Percentiles rank a stretch among this genome's conserved stretches.
Evolutionary conservation across 2,797 vertebrate species (phyloP).

Genomic region (Manis pentadactyla): DNA sequence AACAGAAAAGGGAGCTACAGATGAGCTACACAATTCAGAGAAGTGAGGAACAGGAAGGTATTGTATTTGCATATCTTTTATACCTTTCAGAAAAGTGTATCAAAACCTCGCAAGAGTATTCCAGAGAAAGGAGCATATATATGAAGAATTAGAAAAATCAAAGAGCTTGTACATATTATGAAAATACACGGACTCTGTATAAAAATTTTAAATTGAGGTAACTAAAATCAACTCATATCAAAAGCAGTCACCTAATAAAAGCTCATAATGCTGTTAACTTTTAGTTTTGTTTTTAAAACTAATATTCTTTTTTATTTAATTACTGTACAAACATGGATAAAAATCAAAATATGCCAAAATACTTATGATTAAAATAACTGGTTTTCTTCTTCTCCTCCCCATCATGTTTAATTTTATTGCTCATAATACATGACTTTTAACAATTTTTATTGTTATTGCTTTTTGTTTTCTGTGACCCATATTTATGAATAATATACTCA

Average conservation of each 20-base stretch:
- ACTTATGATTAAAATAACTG: background rate
- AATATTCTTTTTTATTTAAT: background rate
- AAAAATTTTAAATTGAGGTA: conserved; percentile 17
- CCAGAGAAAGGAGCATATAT: background rate
- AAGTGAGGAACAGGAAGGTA: background rate
- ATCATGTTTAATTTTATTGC: background rate
- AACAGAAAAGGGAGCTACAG: conserved; percentile 27
- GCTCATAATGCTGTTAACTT: background rate
- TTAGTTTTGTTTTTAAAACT: background rate
- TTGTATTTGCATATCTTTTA: conserved; percentile 46
- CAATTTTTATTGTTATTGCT: background rate
- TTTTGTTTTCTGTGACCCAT: background rate
- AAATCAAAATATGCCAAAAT: conserved; percentile 23
- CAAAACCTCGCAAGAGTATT: conserved; percentile 34
- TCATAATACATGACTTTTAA: background rate
- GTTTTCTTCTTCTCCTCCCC: background rate
- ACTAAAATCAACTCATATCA: conserved; percentile 17
- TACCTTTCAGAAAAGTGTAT: conserved; percentile 12
- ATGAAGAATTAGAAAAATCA: conserved; percentile 26
- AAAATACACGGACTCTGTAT: background rate
- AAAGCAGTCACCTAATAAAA: conserved; percentile 38
- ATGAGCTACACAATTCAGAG: conserved; percentile 20
- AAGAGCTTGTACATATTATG: background rate
- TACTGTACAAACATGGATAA: background rate
- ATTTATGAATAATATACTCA: background rate